Evolutionary conservation across 2,113 vertebrate genomes (phyloP).

Genomic region (Lathamus discolor): DNA sequence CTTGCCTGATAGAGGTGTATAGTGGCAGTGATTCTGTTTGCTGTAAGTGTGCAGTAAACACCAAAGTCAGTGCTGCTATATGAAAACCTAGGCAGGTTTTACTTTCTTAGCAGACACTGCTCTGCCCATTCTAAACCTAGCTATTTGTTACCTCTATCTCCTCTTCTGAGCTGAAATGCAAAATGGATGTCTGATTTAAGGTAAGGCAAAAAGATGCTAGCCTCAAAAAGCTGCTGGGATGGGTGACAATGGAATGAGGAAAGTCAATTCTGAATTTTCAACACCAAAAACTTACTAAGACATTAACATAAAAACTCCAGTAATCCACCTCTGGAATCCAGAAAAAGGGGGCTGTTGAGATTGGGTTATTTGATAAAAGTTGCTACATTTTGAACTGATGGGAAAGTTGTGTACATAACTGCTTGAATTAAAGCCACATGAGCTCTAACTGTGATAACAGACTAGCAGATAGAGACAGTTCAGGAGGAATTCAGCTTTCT

Average conservation of each 20-base stretch:
- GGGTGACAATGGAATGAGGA: neutral
- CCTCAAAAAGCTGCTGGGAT: neutral
- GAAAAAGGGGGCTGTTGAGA: neutral
- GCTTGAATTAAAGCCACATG: neutral
- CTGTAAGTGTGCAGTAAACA: fast-evolving
- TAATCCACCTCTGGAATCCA: neutral
- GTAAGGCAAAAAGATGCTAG: neutral
- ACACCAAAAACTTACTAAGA: neutral
- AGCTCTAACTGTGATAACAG: neutral
- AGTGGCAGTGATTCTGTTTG: neutral
- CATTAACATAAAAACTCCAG: neutral
- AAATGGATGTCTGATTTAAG: neutral
- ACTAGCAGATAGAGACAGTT: neutral
- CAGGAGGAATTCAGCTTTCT: neutral
- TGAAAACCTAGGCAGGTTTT: neutral
- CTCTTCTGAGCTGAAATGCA: neutral
- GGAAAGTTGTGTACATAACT: neutral
- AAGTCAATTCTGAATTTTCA: neutral
- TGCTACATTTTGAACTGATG: neutral
- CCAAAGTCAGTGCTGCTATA: neutral
- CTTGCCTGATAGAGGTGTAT: neutral
- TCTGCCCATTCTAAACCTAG: neutral
- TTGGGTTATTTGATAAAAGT: neutral
- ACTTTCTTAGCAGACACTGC: neutral
- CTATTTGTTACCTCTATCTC: neutral